These are phyloP conservation scores for Drosophila sulfurigaster DNA, from an alignment of 1,140 invertebrate species.

Conservation along the genomic window DNA sequence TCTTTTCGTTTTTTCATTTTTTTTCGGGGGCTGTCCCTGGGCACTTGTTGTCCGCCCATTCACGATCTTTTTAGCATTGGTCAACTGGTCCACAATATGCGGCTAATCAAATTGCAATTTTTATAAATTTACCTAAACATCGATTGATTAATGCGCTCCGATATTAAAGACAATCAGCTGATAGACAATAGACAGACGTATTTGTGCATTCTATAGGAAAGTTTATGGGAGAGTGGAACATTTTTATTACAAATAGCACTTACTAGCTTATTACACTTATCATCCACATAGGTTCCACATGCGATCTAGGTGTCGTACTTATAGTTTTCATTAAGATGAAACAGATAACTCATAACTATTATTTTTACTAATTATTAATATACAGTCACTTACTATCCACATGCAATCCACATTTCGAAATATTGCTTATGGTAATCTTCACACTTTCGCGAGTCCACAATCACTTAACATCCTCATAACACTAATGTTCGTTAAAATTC, in stretches of 20 bases:
- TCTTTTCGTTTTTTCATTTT: background rate
- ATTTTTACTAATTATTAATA: too few species aligned
- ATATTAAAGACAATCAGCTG: slow-evolving; percentile 34
- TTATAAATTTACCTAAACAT: slow-evolving; percentile 72
- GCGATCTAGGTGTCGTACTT: background rate
- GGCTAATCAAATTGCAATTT: slow-evolving; percentile 79
- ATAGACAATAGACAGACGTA: background rate
- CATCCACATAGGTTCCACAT: slow-evolving; percentile 1
- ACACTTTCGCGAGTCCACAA: background rate
- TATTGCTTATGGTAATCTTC: background rate
- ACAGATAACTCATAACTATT: background rate
- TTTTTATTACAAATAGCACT: background rate
- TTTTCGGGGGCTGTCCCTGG: slow-evolving; percentile 37
- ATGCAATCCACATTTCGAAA: slow-evolving; percentile 1
- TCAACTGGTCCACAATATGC: slow-evolving; percentile 46
- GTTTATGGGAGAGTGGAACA: background rate
- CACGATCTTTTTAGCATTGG: slow-evolving; percentile 29
- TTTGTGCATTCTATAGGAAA: background rate
- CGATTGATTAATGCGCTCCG: slow-evolving; percentile 57
- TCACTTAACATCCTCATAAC: background rate
- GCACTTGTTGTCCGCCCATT: slow-evolving; percentile 43
- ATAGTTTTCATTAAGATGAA: background rate
- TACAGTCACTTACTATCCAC: background rate
- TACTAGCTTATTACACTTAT: too few species aligned
- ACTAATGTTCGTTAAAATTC: background rate